Percentiles rank a stretch among this genome's conserved stretches.
These are phyloP conservation scores for Drosophila truncata DNA, from an alignment of 1,140 invertebrate genomes.

Conservation along the genomic window DNA sequence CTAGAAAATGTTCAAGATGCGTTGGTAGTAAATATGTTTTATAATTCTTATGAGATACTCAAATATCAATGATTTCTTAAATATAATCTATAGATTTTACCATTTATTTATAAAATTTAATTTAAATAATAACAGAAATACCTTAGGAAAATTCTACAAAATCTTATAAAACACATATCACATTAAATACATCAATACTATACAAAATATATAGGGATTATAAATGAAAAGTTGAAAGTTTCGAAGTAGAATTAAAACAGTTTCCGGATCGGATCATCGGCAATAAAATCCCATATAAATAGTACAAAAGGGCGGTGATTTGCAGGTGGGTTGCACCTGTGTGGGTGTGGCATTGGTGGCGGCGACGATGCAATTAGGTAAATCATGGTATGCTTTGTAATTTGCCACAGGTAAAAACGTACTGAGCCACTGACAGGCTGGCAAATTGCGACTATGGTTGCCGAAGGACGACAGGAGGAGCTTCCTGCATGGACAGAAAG, in stretches of 20 bases:
- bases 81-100: too few species aligned
- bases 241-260: too few species aligned
- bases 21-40: too few species aligned
- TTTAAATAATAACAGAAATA: too few species aligned
- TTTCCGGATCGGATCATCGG: neutral
- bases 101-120: too few species aligned
- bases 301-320: conserved; percentile 12
- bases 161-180: too few species aligned
- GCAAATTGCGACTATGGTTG: conserved; percentile 54
- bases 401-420: conserved; percentile 63
- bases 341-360: neutral
- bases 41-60: too few species aligned
- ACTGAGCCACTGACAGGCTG: conserved; percentile 47
- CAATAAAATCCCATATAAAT: conserved; percentile 10
- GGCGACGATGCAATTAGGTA: conserved; percentile 64
- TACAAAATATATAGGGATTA: too few species aligned
- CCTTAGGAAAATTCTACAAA: too few species aligned
- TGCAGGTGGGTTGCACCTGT: neutral
- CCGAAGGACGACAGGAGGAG: conserved; percentile 18
- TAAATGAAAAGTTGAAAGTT: neutral
- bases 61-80: too few species aligned
- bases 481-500: conserved; percentile 59
- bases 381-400: conserved; percentile 70
- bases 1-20: too few species aligned
- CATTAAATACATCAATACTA: too few species aligned